Conservation (phyloP, 2,797 vertebrate genomes). For the Gambelia wislizenii region DNA sequence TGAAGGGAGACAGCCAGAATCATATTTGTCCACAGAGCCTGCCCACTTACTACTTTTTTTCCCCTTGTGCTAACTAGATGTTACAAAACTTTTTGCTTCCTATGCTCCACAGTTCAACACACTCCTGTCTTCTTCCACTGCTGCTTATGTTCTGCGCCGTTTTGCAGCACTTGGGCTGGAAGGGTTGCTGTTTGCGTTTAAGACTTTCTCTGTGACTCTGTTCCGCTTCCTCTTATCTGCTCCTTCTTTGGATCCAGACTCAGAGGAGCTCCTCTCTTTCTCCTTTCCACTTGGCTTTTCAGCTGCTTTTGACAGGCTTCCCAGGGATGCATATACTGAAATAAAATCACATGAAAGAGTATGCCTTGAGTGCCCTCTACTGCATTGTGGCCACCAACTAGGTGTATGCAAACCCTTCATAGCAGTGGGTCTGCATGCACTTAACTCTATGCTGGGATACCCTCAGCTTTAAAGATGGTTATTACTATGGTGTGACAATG, state of each 20-base stretch:
- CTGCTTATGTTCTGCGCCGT: conserved; percentile 82
- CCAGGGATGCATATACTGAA: conserved; percentile 81
- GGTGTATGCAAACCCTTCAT: too few relatives aligned
- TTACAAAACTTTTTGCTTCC: conserved; percentile 9
- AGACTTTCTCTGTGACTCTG: conserved; percentile 87
- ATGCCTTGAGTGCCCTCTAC: background rate
- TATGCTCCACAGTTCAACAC: background rate
- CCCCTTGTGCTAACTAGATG: background rate
- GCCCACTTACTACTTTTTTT: accelerated
- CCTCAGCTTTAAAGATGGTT: background rate
- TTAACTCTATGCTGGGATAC: background rate
- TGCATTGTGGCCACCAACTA: background rate
- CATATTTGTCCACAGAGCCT: background rate
- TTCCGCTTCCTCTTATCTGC: conserved; percentile 88
- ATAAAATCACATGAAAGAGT: conserved; percentile 32
- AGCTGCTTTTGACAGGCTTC: conserved; percentile 82
- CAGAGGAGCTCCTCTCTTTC: conserved; percentile 83
- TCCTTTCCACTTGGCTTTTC: conserved; percentile 86
- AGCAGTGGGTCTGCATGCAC: background rate
- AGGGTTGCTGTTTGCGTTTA: conserved; percentile 86
- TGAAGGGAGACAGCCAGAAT: background rate
- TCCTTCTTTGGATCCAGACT: conserved; percentile 83
- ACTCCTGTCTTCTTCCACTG: background rate
- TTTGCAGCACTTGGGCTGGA: conserved; percentile 89
- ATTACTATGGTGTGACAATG: too few relatives aligned